Percentiles rank a stretch among this genome's conserved stretches.
These are phyloP conservation scores for Pimpla rufipes DNA, from an alignment of 2,888 invertebrate species.

Conservation along the genomic window DNA sequence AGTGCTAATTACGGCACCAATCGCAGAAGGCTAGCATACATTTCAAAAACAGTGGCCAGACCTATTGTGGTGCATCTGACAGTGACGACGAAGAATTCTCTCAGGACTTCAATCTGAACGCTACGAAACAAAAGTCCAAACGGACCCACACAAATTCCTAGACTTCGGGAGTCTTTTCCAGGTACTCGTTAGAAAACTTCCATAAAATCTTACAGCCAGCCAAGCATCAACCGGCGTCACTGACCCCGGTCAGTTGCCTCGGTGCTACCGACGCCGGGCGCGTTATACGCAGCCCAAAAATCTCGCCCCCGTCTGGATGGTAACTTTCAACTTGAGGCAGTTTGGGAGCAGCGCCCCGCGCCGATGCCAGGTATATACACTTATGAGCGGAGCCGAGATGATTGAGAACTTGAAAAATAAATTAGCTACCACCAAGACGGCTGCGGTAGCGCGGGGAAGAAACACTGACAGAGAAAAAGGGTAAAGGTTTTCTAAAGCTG, in stretches of 20 bases:
- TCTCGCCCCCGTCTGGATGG: slow-evolving; percentile 49
- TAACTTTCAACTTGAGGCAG: slow-evolving; percentile 46
- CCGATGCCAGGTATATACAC: slow-evolving; percentile 50
- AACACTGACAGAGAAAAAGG: slow-evolving; percentile 52
- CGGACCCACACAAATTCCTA: slow-evolving; percentile 10
- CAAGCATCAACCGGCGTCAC: slow-evolving; percentile 43
- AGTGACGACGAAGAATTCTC: too few species aligned
- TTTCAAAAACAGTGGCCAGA: too few species aligned
- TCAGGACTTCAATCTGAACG: background rate
- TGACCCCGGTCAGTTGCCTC: slow-evolving; percentile 51
- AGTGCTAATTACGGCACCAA: too few species aligned
- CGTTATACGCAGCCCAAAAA: slow-evolving; percentile 32
- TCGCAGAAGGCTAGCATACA: too few species aligned
- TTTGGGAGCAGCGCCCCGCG: slow-evolving; percentile 41
- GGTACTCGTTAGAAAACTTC: slow-evolving; percentile 29
- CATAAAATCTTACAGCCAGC: slow-evolving; percentile 16
- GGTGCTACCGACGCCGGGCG: slow-evolving; percentile 31
- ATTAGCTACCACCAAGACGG: slow-evolving; percentile 58
- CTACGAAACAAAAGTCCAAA: background rate
- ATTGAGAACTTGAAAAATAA: slow-evolving; percentile 67
- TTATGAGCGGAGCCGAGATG: slow-evolving; percentile 53
- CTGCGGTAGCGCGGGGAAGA: slow-evolving; percentile 45
- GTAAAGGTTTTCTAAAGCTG: slow-evolving; percentile 28
- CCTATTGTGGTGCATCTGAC: too few species aligned
- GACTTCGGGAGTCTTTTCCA: slow-evolving; percentile 28